phyloP scores from a whole-genome alignment of 2,113 vertebrate species.

The Piaya cayana region DNA sequence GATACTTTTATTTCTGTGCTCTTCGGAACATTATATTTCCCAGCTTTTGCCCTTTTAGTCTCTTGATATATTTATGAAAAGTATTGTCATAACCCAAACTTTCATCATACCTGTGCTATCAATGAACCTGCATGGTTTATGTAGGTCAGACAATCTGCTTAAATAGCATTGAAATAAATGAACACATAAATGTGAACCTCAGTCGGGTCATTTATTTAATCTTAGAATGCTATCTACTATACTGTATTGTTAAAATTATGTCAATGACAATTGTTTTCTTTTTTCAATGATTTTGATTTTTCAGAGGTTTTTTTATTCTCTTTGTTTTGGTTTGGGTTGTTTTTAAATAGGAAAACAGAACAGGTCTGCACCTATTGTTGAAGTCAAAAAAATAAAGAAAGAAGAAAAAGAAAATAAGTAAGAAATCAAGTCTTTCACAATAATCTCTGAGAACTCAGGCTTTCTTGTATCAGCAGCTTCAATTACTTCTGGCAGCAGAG shows the following conservation, averaged over 20 bases:
- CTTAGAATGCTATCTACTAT: neutral
- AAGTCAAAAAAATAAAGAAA: neutral
- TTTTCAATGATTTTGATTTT: neutral
- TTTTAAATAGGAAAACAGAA: neutral
- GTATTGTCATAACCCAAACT: neutral
- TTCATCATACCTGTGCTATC: neutral
- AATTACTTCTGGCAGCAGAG: neutral
- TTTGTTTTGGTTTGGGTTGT: neutral
- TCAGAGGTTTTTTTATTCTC: neutral
- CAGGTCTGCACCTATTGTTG: neutral
- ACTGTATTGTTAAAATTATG: neutral
- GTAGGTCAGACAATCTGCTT: neutral
- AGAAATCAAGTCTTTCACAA: neutral
- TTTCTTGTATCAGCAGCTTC: neutral
- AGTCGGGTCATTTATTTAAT: neutral
- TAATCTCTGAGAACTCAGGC: neutral
- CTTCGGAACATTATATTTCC: neutral
- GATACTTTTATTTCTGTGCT: neutral
- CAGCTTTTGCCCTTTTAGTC: neutral
- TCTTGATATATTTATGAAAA: conserved; percentile 15
- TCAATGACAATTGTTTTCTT: neutral
- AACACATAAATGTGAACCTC: neutral
- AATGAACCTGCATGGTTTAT: neutral
- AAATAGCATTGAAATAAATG: neutral
- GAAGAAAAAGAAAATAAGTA: neutral